Conservation (phyloP, 2,888 invertebrate species). For the Hydrotaea diabolus region DNA sequence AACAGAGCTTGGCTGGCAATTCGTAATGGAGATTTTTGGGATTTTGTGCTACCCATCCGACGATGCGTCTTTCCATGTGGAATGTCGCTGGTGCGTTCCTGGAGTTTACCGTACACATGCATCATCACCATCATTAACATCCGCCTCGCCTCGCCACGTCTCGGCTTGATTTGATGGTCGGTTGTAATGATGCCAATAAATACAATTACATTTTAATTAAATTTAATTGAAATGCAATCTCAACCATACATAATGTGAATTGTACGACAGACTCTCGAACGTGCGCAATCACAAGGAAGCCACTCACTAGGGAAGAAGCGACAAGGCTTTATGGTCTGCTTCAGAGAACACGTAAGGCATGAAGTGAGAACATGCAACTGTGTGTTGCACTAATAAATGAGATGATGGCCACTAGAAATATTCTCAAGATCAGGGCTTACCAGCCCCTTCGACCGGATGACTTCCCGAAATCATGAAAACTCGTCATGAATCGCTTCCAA, state of each 20-base stretch:
- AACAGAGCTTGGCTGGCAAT: slow-evolving; percentile 22
- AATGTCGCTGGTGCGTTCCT: too few species aligned
- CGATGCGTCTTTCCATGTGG: slow-evolving; percentile 41
- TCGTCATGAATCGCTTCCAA: too few species aligned
- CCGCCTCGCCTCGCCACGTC: slow-evolving; percentile 9
- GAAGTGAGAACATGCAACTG: too few species aligned
- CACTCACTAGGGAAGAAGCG: too few species aligned
- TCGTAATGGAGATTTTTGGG: slow-evolving; percentile 44
- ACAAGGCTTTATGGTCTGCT: too few species aligned
- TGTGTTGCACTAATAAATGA: too few species aligned
- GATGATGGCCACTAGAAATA: too few species aligned
- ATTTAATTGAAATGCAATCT: slow-evolving; percentile 60
- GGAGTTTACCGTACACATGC: slow-evolving; percentile 16
- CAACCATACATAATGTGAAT: slow-evolving; percentile 53
- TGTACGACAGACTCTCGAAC: slow-evolving; percentile 44
- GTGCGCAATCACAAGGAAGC: background rate
- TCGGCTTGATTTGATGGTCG: slow-evolving; percentile 38
- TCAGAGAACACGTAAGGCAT: too few species aligned
- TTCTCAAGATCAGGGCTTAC: too few species aligned
- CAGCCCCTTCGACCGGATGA: too few species aligned
- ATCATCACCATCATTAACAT: slow-evolving; percentile 56
- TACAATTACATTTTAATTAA: slow-evolving; percentile 58
- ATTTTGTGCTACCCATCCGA: slow-evolving; percentile 34
- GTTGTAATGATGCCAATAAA: slow-evolving; percentile 30
- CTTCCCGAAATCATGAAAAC: too few species aligned